Percentiles rank a stretch among this genome's conserved stretches.
These are phyloP conservation scores for Menura novaehollandiae DNA, from an alignment of 2,113 vertebrate species.

Conservation along the genomic window DNA sequence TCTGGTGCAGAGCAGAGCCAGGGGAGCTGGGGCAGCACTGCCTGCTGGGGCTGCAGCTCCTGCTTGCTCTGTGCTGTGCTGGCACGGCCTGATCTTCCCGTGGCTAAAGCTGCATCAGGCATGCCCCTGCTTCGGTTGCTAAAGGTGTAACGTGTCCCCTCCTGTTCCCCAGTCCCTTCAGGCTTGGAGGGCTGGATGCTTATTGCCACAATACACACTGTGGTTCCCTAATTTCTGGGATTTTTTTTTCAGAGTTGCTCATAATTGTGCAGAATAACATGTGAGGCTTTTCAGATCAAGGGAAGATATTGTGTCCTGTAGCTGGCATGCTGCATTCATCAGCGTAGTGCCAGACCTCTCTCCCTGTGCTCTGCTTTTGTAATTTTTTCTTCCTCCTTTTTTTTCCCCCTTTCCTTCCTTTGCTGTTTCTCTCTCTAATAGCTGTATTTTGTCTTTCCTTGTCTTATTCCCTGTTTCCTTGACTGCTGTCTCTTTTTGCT, in stretches of 20 bases:
- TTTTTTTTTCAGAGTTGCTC: background rate
- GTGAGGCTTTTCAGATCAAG: background rate
- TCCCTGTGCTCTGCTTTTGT: background rate
- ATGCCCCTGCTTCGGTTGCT: background rate
- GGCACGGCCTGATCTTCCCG: rapidly evolving
- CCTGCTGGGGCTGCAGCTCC: background rate
- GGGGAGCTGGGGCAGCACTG: background rate
- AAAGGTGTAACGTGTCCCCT: background rate
- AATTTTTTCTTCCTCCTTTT: background rate
- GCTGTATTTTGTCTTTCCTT: background rate
- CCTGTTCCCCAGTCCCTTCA: background rate
- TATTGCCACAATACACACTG: background rate
- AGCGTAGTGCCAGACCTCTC: background rate
- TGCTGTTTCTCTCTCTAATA: background rate
- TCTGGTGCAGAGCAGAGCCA: background rate
- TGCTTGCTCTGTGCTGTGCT: background rate
- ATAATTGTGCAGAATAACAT: background rate
- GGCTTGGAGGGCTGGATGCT: background rate
- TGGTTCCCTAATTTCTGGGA: background rate
- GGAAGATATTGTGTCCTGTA: background rate
- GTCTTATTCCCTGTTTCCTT: background rate
- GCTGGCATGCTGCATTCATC: background rate
- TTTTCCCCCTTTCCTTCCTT: background rate
- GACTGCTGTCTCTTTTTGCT: background rate
- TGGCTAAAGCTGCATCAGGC: background rate